Evolutionary conservation across 2,797 vertebrate genomes (phyloP).

Genomic region (Acestrorhynchus altus): DNA sequence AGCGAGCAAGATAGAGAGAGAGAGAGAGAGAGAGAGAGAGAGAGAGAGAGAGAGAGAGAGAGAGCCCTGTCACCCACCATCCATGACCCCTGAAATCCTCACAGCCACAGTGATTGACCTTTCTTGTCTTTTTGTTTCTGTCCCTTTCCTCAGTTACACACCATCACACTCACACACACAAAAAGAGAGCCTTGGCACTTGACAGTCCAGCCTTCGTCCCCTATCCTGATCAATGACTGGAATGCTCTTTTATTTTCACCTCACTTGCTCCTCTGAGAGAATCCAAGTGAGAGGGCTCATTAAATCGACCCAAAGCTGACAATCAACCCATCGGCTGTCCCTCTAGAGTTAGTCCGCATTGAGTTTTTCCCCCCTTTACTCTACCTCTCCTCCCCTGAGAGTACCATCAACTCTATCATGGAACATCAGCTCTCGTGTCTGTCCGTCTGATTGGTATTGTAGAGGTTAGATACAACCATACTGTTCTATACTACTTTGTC

Average conservation of each 20-base stretch:
- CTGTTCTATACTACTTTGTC: no score
- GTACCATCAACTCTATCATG: constrained; percentile 5
- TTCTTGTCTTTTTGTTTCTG: background rate
- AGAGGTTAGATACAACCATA: background rate
- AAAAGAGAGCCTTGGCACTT: constrained; percentile 19
- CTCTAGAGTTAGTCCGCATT: background rate
- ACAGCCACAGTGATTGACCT: constrained; percentile 23
- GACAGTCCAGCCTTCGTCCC: constrained; percentile 33
- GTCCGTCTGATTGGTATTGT: background rate
- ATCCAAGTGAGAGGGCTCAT: constrained; percentile 51
- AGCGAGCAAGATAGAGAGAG: background rate
- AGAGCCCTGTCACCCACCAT: no score
- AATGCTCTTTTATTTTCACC: constrained; percentile 40
- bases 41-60: no score
- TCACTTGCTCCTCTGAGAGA: constrained; percentile 43
- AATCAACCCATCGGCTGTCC: constrained; percentile 35
- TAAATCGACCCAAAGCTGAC: constrained; percentile 59
- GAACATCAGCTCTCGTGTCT: background rate
- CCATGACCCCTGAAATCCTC: constrained; percentile 32
- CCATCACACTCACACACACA: constrained; percentile 1
- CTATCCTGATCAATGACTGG: constrained; percentile 33
- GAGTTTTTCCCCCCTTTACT: constrained; percentile 3
- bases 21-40: background rate
- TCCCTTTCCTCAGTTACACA: constrained; percentile 1
- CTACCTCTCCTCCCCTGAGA: background rate